A percentile compares a stretch with the other conserved stretches of the same genome.
Evolutionary conservation across 2,797 vertebrate genomes (phyloP).

Genomic region (Catostomus latipinnis): DNA sequence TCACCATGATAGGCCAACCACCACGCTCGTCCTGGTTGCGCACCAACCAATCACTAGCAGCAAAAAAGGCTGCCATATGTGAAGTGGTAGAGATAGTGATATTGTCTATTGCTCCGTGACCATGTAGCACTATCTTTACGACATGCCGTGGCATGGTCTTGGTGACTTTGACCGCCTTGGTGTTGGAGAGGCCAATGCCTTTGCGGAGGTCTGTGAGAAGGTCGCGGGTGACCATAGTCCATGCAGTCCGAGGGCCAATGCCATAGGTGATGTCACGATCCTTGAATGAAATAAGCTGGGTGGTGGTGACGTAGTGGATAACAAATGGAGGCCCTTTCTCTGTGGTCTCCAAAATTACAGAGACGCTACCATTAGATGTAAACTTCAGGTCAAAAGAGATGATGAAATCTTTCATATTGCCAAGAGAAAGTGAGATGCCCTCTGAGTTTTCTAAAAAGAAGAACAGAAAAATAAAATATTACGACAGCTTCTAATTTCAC

Average conservation of each 20-base stretch:
- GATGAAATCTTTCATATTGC: slow-evolving; percentile 93
- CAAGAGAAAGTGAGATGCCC: slow-evolving; percentile 87
- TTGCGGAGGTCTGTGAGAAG: slow-evolving; percentile 95
- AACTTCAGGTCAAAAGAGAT: slow-evolving; percentile 94
- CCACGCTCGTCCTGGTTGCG: slow-evolving; percentile 96
- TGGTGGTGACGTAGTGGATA: slow-evolving; percentile 89
- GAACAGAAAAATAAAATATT: slow-evolving; percentile 17
- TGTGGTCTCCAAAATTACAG: slow-evolving; percentile 91
- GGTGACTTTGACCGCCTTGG: slow-evolving; percentile 95
- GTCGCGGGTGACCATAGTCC: slow-evolving; percentile 94
- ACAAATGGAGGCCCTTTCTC: slow-evolving; percentile 90
- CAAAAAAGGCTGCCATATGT: slow-evolving; percentile 95
- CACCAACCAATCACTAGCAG: slow-evolving; percentile 93
- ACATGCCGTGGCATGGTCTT: slow-evolving; percentile 93
- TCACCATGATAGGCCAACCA: slow-evolving; percentile 98
- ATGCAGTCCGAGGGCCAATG: slow-evolving; percentile 83
- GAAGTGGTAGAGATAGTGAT: slow-evolving; percentile 92
- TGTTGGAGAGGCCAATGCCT: slow-evolving; percentile 95
- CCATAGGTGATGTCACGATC: slow-evolving; percentile 92
- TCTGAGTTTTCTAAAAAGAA: slow-evolving; percentile 84
- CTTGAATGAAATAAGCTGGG: slow-evolving; percentile 87
- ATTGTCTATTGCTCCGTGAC: slow-evolving; percentile 90
- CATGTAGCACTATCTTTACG: slow-evolving; percentile 83
- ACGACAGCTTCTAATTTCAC: background rate
- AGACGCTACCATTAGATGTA: slow-evolving; percentile 89